Evolutionary conservation across 1,140 invertebrate species (phyloP).

Genomic region (Homalodisca vitripennis): DNA sequence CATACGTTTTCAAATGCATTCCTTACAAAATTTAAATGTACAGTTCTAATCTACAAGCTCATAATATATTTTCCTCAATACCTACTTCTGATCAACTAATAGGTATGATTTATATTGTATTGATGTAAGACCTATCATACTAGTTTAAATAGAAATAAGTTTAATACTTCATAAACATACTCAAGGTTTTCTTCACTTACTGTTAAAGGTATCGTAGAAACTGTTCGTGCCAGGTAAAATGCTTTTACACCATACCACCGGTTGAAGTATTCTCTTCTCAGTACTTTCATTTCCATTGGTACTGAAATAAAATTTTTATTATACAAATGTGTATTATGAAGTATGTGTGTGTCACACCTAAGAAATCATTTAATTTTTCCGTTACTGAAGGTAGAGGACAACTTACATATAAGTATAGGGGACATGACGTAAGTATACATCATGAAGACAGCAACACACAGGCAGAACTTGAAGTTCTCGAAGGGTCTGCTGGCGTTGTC

Average conservation of each 20-base stretch:
- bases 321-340: background rate
- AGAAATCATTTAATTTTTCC: no score
- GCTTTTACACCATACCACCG: constrained; percentile 76
- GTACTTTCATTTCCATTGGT: constrained; percentile 65
- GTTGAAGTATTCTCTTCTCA: constrained; percentile 72
- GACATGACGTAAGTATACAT: constrained; percentile 63
- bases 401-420: constrained; percentile 59
- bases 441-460: constrained; percentile 58
- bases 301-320: constrained; percentile 56
- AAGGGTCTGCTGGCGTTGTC: constrained; percentile 53
- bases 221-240: constrained; percentile 74
- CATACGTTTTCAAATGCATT: no score
- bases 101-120: no score
- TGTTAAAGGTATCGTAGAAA: constrained; percentile 65
- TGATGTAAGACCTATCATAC: background rate
- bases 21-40: no score
- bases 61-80: no score
- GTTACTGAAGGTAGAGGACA: background rate
- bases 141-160: background rate
- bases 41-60: no score
- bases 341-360: background rate
- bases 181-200: constrained; percentile 44
- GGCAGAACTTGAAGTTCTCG: constrained; percentile 58
- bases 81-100: no score
- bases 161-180: no score